Base-by-base conservation (phyloP, 2,888 invertebrate genomes). In the Rotaria socialis region DNA sequence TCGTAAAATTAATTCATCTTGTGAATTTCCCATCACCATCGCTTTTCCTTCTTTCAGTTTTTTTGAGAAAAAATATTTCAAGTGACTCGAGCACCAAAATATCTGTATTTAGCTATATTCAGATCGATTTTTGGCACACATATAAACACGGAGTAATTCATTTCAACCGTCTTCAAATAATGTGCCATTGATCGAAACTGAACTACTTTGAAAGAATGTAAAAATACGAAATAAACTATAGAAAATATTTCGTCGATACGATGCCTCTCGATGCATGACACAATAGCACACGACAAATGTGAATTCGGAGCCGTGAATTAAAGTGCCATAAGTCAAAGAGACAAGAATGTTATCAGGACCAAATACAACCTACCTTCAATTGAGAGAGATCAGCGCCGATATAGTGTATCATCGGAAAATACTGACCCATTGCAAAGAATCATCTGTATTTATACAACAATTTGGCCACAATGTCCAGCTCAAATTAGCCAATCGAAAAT, bases 261-360 rank as follows among this genome's bases (percentile, higher is more conserved):
- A 7, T 47, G 47, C 19, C 47, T 80, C 24, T 80, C 47, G 24
- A 80, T 80, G 43, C 80, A 80, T 80, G 80, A 80, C 80, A 80
- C 14, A 22, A n/a, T 47, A 47, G 14, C 11, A 24, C 80, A 80
- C 47, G 80, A n/a, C 80, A 80, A 80, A 80, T 10, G 14, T 80
- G 3, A 0, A n/a, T 80, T 24, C 47, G 47, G 3, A 80, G 80
- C 80, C 80, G 80, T 80, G 80, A 80, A 80, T 80, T 80, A 24
- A 47, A 47, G 80, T 80, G 80, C 80, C 80, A 80, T 80, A 80
- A 80, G 43, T 80, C 80, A 80, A 80, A 80, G 47, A 80, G 47
- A 80, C 67, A 35, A 67, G 67, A 55, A 14, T 4, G 8, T 56
- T 7, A 24, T 4, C 2, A 1, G n/a, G n/a, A n/a, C n/a, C 19